phyloP scores from a whole-genome alignment of 2,113 vertebrate species.

The Sphaerodactylus townsendi region DNA sequence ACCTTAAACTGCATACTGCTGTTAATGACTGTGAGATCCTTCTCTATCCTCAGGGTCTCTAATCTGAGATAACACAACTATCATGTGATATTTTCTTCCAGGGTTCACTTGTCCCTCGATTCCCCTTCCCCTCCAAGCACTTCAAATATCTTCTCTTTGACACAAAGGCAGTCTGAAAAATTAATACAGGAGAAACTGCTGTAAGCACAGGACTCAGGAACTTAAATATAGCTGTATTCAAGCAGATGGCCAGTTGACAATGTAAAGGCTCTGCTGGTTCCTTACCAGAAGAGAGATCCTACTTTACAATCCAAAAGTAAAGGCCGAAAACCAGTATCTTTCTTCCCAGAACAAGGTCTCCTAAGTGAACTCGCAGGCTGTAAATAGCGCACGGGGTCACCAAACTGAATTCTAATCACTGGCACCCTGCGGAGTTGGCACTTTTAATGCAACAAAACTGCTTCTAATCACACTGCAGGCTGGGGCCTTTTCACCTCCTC shows the following conservation, averaged over 20 bases:
- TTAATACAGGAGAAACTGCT: background rate
- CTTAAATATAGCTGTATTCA: background rate
- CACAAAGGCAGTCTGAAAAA: background rate
- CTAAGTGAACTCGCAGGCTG: background rate
- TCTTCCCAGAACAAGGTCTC: background rate
- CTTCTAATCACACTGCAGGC: background rate
- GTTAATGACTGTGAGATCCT: background rate
- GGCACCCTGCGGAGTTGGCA: background rate
- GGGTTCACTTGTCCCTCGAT: background rate
- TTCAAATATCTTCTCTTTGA: background rate
- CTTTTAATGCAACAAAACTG: slow-evolving; percentile 32
- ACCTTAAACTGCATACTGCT: background rate
- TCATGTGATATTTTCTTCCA: background rate
- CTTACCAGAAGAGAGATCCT: background rate
- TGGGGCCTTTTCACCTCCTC: slow-evolving; percentile 12
- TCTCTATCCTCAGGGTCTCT: background rate
- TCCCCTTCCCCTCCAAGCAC: background rate
- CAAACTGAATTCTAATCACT: slow-evolving; percentile 20
- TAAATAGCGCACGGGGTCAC: background rate
- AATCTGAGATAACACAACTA: background rate
- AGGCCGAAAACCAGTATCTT: background rate
- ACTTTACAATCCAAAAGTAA: slow-evolving; percentile 3
- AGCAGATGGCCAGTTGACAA: background rate
- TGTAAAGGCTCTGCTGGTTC: background rate
- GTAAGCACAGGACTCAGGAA: background rate